Evolutionary conservation across 1,140 invertebrate genomes (phyloP).

Genomic region (Hyles euphorbiae): DNA sequence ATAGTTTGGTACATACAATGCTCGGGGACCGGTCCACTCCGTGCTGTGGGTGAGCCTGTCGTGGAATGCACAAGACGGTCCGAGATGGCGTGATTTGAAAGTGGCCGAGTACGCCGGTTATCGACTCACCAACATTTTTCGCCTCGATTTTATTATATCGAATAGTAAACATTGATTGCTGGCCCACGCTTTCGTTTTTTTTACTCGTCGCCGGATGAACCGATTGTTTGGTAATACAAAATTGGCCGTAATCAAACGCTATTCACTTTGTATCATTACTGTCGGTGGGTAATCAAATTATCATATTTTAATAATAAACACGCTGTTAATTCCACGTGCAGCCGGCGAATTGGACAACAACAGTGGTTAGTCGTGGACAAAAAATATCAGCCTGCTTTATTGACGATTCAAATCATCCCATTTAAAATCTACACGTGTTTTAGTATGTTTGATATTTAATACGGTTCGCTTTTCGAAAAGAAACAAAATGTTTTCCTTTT

Average conservation of each 20-base stretch:
- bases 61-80: slow-evolving; percentile 69
- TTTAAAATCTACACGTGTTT: slow-evolving; percentile 1
- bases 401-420: no score
- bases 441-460: neutral
- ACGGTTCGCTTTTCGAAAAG: no score
- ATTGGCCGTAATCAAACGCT: slow-evolving; percentile 53
- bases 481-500: no score
- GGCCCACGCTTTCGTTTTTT: slow-evolving; percentile 8
- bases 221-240: slow-evolving; percentile 49
- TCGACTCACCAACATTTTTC: slow-evolving; percentile 39
- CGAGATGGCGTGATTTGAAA: slow-evolving; percentile 64
- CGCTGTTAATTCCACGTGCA: slow-evolving; percentile 14
- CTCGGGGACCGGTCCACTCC: slow-evolving; percentile 59
- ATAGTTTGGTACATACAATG: slow-evolving; percentile 67
- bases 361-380: no score
- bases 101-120: slow-evolving; percentile 44
- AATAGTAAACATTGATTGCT: neutral
- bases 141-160: slow-evolving; percentile 11
- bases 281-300: slow-evolving; percentile 51
- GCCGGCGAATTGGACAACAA: neutral
- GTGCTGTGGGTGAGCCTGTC: slow-evolving; percentile 69
- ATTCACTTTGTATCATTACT: slow-evolving; percentile 36
- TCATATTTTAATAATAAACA: slow-evolving; percentile 46
- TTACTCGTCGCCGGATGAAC: slow-evolving; percentile 3
- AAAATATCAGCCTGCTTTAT: no score